Evolutionary conservation across 1,140 invertebrate genomes (phyloP), one percentile per base, ranked within the genome.

Genomic region (Papilio glaucus): DNA sequence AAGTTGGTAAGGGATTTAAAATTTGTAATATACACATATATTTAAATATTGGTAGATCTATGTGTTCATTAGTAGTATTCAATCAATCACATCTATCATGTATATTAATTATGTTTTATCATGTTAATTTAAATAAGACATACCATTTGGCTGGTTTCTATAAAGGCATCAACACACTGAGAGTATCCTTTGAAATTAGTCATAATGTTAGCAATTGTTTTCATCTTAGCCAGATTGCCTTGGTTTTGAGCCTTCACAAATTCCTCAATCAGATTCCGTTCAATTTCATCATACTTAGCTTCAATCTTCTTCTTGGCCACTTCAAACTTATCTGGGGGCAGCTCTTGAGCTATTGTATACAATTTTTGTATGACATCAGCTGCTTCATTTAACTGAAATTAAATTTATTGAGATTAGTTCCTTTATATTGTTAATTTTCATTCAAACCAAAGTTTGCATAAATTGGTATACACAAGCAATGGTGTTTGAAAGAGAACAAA

Each of bases 311-410:
- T 96, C 81, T 97, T 98, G 0, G 98, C 97, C 69, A 96, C 95
- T 79, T 97, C 97, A 95, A 99, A 99, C 87, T 97, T 98, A 71
- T 96, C 96, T 8, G 95, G 94, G 3, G 97, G 97, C 29, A 99
- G 92, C 93, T 99, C 99, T 94, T 99, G 98, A 1, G 98, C 96
- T 80, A 99, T 99, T 7, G 98, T 95, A 87, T 99, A 96, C 5
- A 99, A 93, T 87, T 99, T 99, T 92, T 99, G 98, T 82, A 99
- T 99, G 3, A 99, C 96, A 94, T 99, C 98, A n/a, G 99, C 99
- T 42, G 98, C 98, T 94, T 99, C 97, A 89, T 98, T 97, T 41
- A 99, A 92, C 96, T 98, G 80, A 33, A 92, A 92, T 12, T 77
- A 80, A 82, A 65, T 13, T 42, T 67, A 45, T 12, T 15, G 4